phyloP scores from a whole-genome alignment of 2,113 vertebrate species.

The Phyllopteryx taeniolatus region DNA sequence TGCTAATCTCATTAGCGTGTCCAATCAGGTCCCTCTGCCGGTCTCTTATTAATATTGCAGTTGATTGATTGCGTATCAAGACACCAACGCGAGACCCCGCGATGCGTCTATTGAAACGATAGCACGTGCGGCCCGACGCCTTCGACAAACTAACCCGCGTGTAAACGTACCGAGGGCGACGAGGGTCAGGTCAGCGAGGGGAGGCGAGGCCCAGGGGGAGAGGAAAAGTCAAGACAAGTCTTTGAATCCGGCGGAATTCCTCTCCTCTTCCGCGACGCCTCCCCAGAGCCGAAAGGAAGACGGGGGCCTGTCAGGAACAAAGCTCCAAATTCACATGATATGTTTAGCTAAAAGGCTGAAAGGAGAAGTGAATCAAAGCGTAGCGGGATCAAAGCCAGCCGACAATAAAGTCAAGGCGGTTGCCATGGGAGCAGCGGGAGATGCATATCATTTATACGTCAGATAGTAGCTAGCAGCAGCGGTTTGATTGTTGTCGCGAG shows the following conservation, averaged over 20 bases:
- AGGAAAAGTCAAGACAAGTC: conserved; percentile 49
- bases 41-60: too few relatives aligned
- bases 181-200: conserved; percentile 54
- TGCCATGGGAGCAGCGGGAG: conserved; percentile 80
- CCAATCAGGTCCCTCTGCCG: too few relatives aligned
- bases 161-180: conserved; percentile 11
- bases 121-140: background rate
- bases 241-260: conserved; percentile 73
- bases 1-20: too few relatives aligned
- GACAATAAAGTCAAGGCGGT: conserved; percentile 79
- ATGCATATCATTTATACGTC: conserved; percentile 79
- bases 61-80: too few relatives aligned
- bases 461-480: conserved; percentile 48
- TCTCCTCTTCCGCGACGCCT: conserved; percentile 71
- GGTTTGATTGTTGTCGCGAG: conserved; percentile 75
- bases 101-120: too few relatives aligned
- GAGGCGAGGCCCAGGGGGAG: background rate
- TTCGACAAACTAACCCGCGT: background rate
- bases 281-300: conserved; percentile 71
- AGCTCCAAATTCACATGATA: conserved; percentile 80
- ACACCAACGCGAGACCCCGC: too few relatives aligned
- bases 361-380: conserved; percentile 80
- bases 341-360: conserved; percentile 82
- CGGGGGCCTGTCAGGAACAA: conserved; percentile 81
- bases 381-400: conserved; percentile 75